Base-by-base conservation (phyloP, 92 coral and sea anemone genomes). In the Metridium senile region DNA sequence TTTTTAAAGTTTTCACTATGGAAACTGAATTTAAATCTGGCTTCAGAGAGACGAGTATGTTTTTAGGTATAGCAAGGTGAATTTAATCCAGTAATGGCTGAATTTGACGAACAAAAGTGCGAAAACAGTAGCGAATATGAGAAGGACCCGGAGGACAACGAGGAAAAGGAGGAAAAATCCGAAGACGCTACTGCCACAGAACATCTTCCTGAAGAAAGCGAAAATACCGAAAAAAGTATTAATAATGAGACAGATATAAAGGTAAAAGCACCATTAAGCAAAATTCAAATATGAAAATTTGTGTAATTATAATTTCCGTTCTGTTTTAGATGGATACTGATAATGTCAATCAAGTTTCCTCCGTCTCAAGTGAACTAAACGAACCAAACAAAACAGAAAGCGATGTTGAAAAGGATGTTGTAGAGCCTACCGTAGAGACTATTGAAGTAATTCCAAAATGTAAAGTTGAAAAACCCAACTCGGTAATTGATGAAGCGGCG, bases 391-490 rank as follows among this genome's bases (percentile, higher is more conserved):
- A 2, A 4, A 4, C 59, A 21, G 59, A 54, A 54, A 54, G 17
- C 21, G 23, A 10, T 54, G 4, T 21, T 23, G 66, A 59, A 59
- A 59, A 59, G 3, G 32, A 59, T 26, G 32, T 1, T 23, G 32
- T 23, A 2, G 66, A 59, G 11, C 3, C 3, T 26, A 7, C 30
- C 4, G 18, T 26, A 23, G 66, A 26, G 66, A 22, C 22, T 1
- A 7, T 9, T 9, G 66, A 22, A 22, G 4, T 59, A 1, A 22
- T 10, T 59, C 4, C 32, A 23, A 59, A 43, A 19, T 7, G 4
- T 49, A 43, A 68, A 63, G 69, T 27, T 9, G 69, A 72, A 28
- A 23, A 72, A 72, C 11, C 46, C 11, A 72, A 72, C 56, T 75
- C 71, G 59, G 62, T 20, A 31, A 46, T 68, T 3, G 72, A 52